Base-by-base conservation (phyloP, 1,140 invertebrate species). In the Procambarus virginalis region DNA sequence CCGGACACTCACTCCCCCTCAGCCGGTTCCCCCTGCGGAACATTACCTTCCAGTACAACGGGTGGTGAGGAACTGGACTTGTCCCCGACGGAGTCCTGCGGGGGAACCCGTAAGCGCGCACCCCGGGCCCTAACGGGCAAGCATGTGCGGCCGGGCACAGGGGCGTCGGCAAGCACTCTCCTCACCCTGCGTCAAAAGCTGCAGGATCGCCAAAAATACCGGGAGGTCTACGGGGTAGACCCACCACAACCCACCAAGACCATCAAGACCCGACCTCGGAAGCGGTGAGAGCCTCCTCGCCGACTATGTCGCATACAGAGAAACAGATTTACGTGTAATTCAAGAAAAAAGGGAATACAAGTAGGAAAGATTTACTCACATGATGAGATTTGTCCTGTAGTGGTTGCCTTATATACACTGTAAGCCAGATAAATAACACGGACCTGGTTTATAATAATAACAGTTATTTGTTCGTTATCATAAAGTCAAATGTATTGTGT, bases 131-230 rank as follows among this genome's bases (percentile, higher is more conserved):
- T 94, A 22, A 94, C 94, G 4, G 94, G 94, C 2, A 94, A 94
- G 86, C 94, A 95, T 90, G 94, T 95, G 2, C 92, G 94, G 20
- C 93, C 94, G 34, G 94, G 94, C 22, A 95, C 94, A 6, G 94
- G 94, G 46, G 94, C 94, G 46, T 94, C 94, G 34, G 93, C 94
- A 2, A 92, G 93, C 9, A 95, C 94, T 0, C 93, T 95, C 22
- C 90, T 94, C 9, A 94, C 94, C n/a, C 93, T 95, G 9, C 92
- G 94, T 20, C 93, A 94, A 77, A 94, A 94, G 89, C 94, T 95
- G 46, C 93, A 95, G 89, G 94, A 94, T 80, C 93, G 94, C 68
- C 94, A 94, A 91, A 86, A 91, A 49, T 89, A 82, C 51, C 79
- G 86, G 20, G 86, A 89, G 4, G 64, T 82, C 48, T 82, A 89